Evolutionary conservation across 2,797 vertebrate species (phyloP).

Genomic region (Gouania willdenowi): DNA sequence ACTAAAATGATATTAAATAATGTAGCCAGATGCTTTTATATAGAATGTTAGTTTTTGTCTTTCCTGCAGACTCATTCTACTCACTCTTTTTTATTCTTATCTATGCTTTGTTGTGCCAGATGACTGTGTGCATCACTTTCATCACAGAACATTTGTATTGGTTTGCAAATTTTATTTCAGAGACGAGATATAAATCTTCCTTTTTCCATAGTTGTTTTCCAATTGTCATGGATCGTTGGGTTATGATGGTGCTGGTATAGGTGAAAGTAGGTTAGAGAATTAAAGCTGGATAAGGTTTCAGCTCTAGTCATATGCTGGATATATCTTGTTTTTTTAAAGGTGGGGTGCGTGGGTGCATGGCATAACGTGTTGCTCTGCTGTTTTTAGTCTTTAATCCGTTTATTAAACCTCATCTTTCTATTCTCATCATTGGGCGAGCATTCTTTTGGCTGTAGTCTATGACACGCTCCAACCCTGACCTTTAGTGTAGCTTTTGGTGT

Average conservation of each 20-base stretch:
- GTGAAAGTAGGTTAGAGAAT: too few relatives aligned
- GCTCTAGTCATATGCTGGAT: constrained; percentile 22
- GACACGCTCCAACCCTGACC: too few relatives aligned
- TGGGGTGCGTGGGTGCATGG: constrained; percentile 37
- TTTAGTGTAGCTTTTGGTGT: too few relatives aligned
- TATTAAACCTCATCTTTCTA: constrained; percentile 28
- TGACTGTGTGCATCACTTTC: constrained; percentile 6
- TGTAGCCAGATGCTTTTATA: too few relatives aligned
- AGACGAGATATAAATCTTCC: constrained; percentile 21
- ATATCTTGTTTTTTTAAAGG: constrained; percentile 18
- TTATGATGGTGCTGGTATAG: too few relatives aligned
- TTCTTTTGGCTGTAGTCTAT: too few relatives aligned
- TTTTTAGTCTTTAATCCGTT: constrained; percentile 67
- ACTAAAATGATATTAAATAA: constrained; percentile 9
- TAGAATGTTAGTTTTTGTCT: too few relatives aligned
- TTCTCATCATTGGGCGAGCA: constrained; percentile 39
- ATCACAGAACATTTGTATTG: constrained; percentile 44
- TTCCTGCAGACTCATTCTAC: too few relatives aligned
- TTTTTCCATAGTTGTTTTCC: constrained; percentile 28
- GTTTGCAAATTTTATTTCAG: constrained; percentile 42
- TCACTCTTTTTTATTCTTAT: too few relatives aligned
- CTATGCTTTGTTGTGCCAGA: constrained; percentile 10
- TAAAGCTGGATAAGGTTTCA: constrained; percentile 16
- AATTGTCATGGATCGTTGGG: constrained; percentile 25
- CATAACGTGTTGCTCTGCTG: constrained; percentile 38